phyloP scores from a whole-genome alignment of 1,140 invertebrate species.

The Laodelphax striatellus region DNA sequence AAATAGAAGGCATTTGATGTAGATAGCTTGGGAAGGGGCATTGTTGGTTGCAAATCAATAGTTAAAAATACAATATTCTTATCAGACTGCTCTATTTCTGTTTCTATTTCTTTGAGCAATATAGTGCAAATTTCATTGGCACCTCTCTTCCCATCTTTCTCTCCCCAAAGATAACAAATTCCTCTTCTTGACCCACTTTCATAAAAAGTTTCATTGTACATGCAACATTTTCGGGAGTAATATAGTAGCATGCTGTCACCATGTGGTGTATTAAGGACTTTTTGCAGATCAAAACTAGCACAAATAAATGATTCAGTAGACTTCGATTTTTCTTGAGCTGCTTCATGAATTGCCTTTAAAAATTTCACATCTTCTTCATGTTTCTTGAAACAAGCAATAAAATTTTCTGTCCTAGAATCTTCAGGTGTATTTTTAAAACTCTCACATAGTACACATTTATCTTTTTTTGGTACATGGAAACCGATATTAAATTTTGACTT shows the following conservation, averaged over 20 bases:
- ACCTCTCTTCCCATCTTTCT: slow-evolving; percentile 11
- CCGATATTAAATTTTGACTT: no score
- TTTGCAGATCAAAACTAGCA: background rate
- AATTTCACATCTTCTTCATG: no score
- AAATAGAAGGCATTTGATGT: slow-evolving; percentile 24
- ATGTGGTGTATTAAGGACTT: slow-evolving; percentile 20
- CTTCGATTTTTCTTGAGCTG: no score
- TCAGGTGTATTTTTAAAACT: no score
- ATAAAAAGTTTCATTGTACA: slow-evolving; percentile 19
- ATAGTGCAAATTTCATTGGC: background rate
- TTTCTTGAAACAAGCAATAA: no score
- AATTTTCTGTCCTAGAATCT: no score
- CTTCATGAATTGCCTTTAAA: no score
- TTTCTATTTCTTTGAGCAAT: slow-evolving; percentile 13
- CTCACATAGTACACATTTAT: no score
- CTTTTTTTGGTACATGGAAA: no score
- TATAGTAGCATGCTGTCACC: slow-evolving; percentile 18
- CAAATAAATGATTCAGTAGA: background rate
- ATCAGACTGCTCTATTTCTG: slow-evolving; percentile 4
- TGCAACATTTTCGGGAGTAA: slow-evolving; percentile 16
- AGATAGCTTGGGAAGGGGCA: slow-evolving; percentile 14
- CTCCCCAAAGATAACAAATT: slow-evolving; percentile 15
- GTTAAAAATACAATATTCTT: slow-evolving; percentile 19
- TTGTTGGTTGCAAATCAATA: slow-evolving; percentile 22
- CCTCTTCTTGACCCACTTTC: slow-evolving; percentile 14